phyloP scores from a whole-genome alignment of 1,140 invertebrate species.

The Drosophila kikkawai region DNA sequence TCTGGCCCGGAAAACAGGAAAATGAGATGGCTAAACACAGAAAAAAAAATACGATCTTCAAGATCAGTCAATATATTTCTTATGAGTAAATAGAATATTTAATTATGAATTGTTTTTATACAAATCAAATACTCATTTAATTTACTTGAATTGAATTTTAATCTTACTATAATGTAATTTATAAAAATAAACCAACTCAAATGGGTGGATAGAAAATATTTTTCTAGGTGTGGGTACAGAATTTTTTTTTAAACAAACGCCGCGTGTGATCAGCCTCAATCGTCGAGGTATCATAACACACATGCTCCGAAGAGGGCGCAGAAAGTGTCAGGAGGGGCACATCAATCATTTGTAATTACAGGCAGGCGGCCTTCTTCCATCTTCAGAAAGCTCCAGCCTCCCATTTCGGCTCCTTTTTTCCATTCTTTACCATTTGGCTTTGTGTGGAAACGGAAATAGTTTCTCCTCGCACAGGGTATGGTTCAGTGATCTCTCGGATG shows the following conservation, averaged over 20 bases:
- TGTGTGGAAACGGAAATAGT: slow-evolving; percentile 66
- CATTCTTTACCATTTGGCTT: slow-evolving; percentile 21
- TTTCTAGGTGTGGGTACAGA: slow-evolving; percentile 5
- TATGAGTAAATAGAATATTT: too few relatives aligned
- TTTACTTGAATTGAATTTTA: neutral
- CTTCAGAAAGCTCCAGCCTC: slow-evolving; percentile 16
- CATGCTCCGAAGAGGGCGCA: slow-evolving; percentile 24
- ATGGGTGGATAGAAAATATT: neutral
- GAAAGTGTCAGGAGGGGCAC: slow-evolving; percentile 55
- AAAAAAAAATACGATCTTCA: neutral
- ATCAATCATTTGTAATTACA: slow-evolving; percentile 81
- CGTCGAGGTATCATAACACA: slow-evolving; percentile 50
- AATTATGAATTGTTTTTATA: too few relatives aligned
- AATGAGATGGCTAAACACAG: slow-evolving; percentile 6
- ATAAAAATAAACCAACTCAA: neutral
- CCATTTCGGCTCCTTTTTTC: slow-evolving; percentile 38
- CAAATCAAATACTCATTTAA: neutral
- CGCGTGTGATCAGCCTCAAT: slow-evolving; percentile 71
- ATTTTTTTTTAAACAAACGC: slow-evolving; percentile 66
- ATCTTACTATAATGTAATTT: neutral
- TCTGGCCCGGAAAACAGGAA: slow-evolving; percentile 1
- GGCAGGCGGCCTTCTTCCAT: slow-evolving; percentile 40
- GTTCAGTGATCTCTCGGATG: slow-evolving; percentile 69
- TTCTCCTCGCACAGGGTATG: slow-evolving; percentile 43
- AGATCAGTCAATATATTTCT: too few relatives aligned